Evolutionary conservation across 2,113 vertebrate genomes (phyloP).

Genomic region (Channa maculata): DNA sequence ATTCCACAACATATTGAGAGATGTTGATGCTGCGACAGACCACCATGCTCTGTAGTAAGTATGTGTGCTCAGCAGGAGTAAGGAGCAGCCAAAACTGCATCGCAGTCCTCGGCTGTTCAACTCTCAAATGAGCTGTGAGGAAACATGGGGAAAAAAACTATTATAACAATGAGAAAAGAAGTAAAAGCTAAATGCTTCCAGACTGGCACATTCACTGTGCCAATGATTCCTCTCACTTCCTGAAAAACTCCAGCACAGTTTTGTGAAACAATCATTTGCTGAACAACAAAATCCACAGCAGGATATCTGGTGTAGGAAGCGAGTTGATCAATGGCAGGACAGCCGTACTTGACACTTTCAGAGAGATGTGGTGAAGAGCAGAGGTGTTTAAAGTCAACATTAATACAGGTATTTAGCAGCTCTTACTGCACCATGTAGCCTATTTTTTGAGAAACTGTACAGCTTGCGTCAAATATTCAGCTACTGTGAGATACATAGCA

Average conservation of each 20-base stretch:
- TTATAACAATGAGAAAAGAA: background rate
- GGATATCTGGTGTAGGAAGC: conserved; percentile 15
- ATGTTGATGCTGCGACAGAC: conserved; percentile 5
- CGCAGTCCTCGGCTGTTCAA: conserved; percentile 26
- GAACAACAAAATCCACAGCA: conserved; percentile 28
- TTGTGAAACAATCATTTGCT: conserved; percentile 19
- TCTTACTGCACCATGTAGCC: background rate
- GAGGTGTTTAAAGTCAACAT: conserved; percentile 32
- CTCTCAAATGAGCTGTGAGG: conserved; percentile 27
- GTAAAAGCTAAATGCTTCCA: conserved; percentile 27
- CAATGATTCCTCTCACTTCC: conserved; percentile 66
- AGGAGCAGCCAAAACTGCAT: conserved; percentile 44
- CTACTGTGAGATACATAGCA: conserved; percentile 28
- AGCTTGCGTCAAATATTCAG: conserved; percentile 47
- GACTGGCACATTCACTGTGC: conserved; percentile 44
- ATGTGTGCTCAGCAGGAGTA: conserved; percentile 11
- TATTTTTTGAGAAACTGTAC: conserved; percentile 23
- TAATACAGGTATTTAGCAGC: background rate
- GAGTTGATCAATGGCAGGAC: conserved; percentile 41
- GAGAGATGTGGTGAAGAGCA: conserved; percentile 20
- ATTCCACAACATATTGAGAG: background rate
- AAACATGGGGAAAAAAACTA: background rate
- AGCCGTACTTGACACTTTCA: conserved; percentile 31
- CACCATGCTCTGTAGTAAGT: conserved; percentile 20
- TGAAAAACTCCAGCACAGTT: conserved; percentile 31